Base-by-base conservation (phyloP, 1,140 invertebrate species). In the Helicoverpa armigera region DNA sequence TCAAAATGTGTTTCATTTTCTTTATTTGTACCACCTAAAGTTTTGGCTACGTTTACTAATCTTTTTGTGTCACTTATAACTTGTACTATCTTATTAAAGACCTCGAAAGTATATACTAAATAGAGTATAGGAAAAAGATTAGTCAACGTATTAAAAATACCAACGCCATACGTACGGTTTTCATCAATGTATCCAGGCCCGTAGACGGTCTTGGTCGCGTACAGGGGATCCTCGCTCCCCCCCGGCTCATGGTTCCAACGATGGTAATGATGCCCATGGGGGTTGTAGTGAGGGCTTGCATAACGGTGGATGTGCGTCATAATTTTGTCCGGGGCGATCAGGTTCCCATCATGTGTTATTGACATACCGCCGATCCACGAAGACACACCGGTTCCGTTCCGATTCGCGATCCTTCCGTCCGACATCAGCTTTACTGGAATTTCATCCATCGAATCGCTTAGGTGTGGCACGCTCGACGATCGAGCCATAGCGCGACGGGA, bases 371-470 rank as follows among this genome's bases (percentile, higher is more conserved):
- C 92, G 89, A 95, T 94, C 94, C 94, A 95, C 79, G 92, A 92
- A 16, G 92, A 89, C 86, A 89, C 92, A 70, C 87, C 87, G 65
- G 91, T 91, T 60, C 89, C 88, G 83, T 91, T 94, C 84, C 91
- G 90, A 89, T 92, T 94, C 77, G 89, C 86, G 84, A 85, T 88
- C 83, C 92, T 85, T 89, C 92, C 92, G 81, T 94, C 92, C 86
- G 91, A 92, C 89, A 92, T 94, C 94, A 95, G 92, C 89, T 94
- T 95, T 94, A 94, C 94, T 95, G 94, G 89, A 95, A 95, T 93
- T 86, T 90, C 89, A 94, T 93, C 94, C 92, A 91, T 88, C 83
- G 91, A 90, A 91, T 91, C 87, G 87, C 94, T 95, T 94, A 95
- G 92, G 88, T 90, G 88, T 85, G 85, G 90, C 79, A 89, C 86